Conservation (phyloP, 2,888 invertebrate genomes). For the Spodoptera littoralis region DNA sequence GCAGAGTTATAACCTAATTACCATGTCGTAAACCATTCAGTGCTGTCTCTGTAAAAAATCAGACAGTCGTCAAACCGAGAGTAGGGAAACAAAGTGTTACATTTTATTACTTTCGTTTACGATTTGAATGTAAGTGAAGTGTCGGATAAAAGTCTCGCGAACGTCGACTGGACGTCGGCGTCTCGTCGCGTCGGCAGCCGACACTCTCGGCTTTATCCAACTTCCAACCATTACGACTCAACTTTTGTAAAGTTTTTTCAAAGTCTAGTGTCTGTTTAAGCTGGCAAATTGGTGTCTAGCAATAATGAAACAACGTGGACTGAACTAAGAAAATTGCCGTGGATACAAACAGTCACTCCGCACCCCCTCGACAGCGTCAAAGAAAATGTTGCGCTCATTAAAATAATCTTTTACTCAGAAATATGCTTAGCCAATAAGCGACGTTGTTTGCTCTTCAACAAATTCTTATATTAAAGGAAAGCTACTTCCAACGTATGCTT, state of each 20-base stretch:
- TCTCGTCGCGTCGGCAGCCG: slow-evolving; percentile 24
- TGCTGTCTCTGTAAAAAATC: slow-evolving; percentile 17
- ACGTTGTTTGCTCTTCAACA: slow-evolving; percentile 24
- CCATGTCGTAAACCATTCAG: background rate
- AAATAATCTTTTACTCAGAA: slow-evolving; percentile 55
- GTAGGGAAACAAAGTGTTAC: slow-evolving; percentile 57
- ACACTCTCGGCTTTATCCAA: slow-evolving; percentile 38
- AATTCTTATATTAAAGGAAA: slow-evolving; percentile 20
- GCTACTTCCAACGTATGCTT: slow-evolving; percentile 1
- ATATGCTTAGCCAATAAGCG: slow-evolving; percentile 46
- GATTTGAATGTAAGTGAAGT: slow-evolving; percentile 55
- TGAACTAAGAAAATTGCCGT: slow-evolving; percentile 36
- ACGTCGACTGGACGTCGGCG: slow-evolving; percentile 27
- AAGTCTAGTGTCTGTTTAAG: slow-evolving; percentile 48
- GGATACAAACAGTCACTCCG: slow-evolving; percentile 46
- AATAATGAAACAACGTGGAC: slow-evolving; percentile 48
- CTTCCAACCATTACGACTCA: slow-evolving; percentile 56
- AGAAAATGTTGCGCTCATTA: slow-evolving; percentile 66
- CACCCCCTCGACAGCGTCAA: slow-evolving; percentile 50
- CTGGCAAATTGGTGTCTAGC: slow-evolving; percentile 53
- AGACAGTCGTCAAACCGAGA: slow-evolving; percentile 37
- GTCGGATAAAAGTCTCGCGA: slow-evolving; percentile 60
- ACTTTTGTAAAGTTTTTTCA: slow-evolving; percentile 52
- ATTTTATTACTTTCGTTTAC: slow-evolving; percentile 60
- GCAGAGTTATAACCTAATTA: background rate